Evolutionary conservation across 1,140 invertebrate species (phyloP).

Genomic region (Zaprionus africanus): DNA sequence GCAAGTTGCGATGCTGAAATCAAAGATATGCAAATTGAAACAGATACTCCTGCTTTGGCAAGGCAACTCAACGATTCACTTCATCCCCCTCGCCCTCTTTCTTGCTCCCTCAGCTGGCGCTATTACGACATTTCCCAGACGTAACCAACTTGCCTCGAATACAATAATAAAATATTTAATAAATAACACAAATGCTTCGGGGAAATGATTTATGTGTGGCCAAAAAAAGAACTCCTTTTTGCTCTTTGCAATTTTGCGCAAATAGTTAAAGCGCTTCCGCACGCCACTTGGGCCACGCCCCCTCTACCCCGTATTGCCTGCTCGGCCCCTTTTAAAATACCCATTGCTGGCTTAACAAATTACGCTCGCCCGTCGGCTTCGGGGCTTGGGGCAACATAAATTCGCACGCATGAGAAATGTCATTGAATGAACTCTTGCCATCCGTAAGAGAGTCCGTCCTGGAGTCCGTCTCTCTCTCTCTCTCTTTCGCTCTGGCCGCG

Average conservation of each 20-base stretch:
- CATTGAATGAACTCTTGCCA: conserved; percentile 59
- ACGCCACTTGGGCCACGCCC: conserved; percentile 5
- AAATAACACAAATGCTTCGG: conserved; percentile 78
- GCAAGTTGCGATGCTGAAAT: conserved; percentile 59
- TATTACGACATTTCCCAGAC: conserved; percentile 75
- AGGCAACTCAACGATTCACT: conserved; percentile 13
- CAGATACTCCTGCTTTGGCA: conserved; percentile 62
- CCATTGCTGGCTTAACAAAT: conserved; percentile 37
- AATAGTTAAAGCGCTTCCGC: conserved; percentile 69
- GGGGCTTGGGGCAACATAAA: conserved; percentile 58
- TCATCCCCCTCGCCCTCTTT: not conserved
- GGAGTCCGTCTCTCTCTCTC: not conserved
- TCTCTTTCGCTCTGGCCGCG: not conserved
- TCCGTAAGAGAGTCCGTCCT: not conserved
- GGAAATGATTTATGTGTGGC: conserved; percentile 76
- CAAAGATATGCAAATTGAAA: conserved; percentile 83
- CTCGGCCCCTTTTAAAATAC: conserved; percentile 24
- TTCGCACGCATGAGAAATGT: conserved; percentile 76
- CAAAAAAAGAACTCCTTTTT: conserved; percentile 46
- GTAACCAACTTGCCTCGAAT: conserved; percentile 43
- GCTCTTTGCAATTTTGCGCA: conserved; percentile 51
- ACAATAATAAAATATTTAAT: conserved; percentile 62
- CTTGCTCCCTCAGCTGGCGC: conserved; percentile 41
- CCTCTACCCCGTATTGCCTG: not conserved
- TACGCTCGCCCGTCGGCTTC: conserved; percentile 38